Percentiles rank a stretch among this genome's conserved stretches.
Evolutionary conservation across 2,888 invertebrate genomes (phyloP).

Genomic region (Alcis repandata): DNA sequence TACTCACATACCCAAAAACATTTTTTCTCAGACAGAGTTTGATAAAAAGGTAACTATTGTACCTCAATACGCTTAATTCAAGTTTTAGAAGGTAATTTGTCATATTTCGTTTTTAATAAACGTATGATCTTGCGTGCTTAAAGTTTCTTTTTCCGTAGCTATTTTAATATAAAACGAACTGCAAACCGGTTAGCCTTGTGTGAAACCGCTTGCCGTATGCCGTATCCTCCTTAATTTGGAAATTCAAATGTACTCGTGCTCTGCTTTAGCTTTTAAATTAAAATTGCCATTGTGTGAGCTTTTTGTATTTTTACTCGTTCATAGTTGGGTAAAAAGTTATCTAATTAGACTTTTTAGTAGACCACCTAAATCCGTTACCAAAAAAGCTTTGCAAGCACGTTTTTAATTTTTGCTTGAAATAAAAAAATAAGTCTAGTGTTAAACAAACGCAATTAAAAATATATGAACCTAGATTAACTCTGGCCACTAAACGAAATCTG

Average conservation of each 20-base stretch:
- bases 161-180: slow-evolving; percentile 45
- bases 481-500: neutral
- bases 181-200: slow-evolving; percentile 68
- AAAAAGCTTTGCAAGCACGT: neutral
- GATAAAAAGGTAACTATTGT: neutral
- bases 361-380: neutral
- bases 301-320: neutral
- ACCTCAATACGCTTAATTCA: neutral
- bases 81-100: neutral
- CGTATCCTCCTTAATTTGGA: slow-evolving; percentile 53
- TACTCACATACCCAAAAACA: too few relatives aligned
- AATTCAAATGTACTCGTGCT: slow-evolving; percentile 44
- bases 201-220: slow-evolving; percentile 43
- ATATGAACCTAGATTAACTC: neutral
- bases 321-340: neutral
- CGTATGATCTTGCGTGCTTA: slow-evolving; percentile 7
- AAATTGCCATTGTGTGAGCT: slow-evolving; percentile 27
- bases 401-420: too few relatives aligned
- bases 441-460: neutral
- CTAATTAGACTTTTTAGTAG: neutral
- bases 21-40: neutral
- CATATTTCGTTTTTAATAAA: slow-evolving; percentile 13
- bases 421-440: neutral
- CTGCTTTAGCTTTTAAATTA: slow-evolving; percentile 38
- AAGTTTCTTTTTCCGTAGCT: slow-evolving; percentile 18